Percentiles rank a stretch among this genome's conserved stretches.
phyloP scores from a whole-genome alignment of 2,888 invertebrate genomes.

The Teleiodes luculella region DNA sequence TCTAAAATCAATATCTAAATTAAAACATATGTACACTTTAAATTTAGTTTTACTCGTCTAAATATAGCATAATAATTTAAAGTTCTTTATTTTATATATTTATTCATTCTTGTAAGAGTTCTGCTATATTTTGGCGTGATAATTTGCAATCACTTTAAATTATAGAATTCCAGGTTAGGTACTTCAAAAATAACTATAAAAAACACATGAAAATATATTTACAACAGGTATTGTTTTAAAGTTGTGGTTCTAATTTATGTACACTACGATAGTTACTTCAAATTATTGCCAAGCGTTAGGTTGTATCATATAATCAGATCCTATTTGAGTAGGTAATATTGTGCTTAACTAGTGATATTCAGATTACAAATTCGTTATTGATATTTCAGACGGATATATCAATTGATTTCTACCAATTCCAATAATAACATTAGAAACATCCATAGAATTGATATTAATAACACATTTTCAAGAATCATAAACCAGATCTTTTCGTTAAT shows the following conservation, averaged over 20 bases:
- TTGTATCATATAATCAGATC: conserved; percentile 39
- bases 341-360: conserved; percentile 72
- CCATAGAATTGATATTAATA: conserved; percentile 49
- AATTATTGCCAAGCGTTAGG: conserved; percentile 75
- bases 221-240: conserved; percentile 14
- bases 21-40: no score
- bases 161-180: no score
- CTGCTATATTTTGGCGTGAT: no score
- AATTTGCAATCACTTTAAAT: no score
- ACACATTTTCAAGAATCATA: conserved; percentile 36
- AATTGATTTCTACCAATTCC: conserved; percentile 69
- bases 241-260: conserved; percentile 4
- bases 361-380: conserved; percentile 73
- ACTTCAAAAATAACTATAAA: neutral
- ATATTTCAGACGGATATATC: conserved; percentile 70
- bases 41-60: no score
- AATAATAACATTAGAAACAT: conserved; percentile 57
- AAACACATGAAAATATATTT: neutral
- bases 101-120: no score
- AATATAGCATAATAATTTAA: no score
- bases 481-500: conserved; percentile 32
- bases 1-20: neutral
- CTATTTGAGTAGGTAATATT: conserved; percentile 32
- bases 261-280: conserved; percentile 25
- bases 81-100: no score